Base-by-base conservation (phyloP, 1,140 invertebrate species). In the Drosophila pallidifrons region DNA sequence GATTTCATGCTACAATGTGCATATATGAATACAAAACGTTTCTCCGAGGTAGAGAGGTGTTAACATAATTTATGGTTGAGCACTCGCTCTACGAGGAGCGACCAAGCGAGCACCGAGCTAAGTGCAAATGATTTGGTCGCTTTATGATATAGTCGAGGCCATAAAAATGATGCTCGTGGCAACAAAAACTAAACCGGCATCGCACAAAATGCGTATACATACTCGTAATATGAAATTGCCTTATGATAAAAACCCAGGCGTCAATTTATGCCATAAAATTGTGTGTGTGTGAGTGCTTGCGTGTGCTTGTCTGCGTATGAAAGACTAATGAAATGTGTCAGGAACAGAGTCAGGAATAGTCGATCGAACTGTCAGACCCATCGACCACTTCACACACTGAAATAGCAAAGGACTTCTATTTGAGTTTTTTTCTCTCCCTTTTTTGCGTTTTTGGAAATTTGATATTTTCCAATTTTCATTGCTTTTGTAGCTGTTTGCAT, bases 381-480 rank as follows among this genome's bases (percentile, higher is more conserved):
- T 71, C 75, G 65, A 77, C 57, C 77, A 72, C 66, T 76, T 79
- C 79, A 54, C 15, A 13, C 20, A 63, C 52, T 57, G 15, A 46
- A 66, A 58, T 59, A 49, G 16, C 38, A 51, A 6, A 65, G 68
- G 75, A 54, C 13, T 13, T 30, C 6, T 7, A 3, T 54, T 54
- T 5, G 8, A 15, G 8, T 15, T 32, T 54, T 54, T 13, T 54
- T 54, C 16, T 16, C 16, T 16, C 16, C 1, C 16, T 15, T 16
- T 16, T 16, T 16, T 16, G 16, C 16, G 16, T 54, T 52, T 54
- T 67, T 67, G 64, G 72, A 83, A 87, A 87, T 87, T 88, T 87
- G 83, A 87, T 88, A 87, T 87, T 88, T 87, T 88, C 85, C 83
- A 83, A 88, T 89, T 88, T 88, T 83, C 85, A 88, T 78, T 89